These are phyloP conservation scores for Drosophila eugracilis DNA, from an alignment of 1,140 invertebrate species.

Conservation along the genomic window DNA sequence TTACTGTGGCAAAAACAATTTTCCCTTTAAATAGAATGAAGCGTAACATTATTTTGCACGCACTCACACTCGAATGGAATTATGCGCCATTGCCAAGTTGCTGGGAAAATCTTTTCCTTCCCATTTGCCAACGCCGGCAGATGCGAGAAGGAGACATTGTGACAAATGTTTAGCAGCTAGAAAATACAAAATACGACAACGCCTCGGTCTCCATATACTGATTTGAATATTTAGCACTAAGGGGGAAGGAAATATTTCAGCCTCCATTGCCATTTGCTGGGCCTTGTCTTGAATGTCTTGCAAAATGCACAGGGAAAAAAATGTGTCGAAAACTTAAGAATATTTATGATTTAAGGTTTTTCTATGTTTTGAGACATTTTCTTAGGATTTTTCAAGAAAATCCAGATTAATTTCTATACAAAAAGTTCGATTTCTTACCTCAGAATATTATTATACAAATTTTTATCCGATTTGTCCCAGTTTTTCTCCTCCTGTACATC, in stretches of 20 bases:
- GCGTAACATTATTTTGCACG: slow-evolving; percentile 38
- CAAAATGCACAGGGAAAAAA: slow-evolving; percentile 6
- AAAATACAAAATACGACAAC: slow-evolving; percentile 29
- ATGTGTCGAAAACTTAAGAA: background rate
- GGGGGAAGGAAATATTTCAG: slow-evolving; percentile 4
- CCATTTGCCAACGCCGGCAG: slow-evolving; percentile 60
- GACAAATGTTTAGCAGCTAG: slow-evolving; percentile 73
- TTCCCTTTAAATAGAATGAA: slow-evolving; percentile 66
- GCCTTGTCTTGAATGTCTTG: slow-evolving; percentile 48
- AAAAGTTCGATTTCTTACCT: too few relatives aligned
- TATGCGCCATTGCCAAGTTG: slow-evolving; percentile 35
- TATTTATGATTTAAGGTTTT: background rate
- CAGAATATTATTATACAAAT: too few relatives aligned
- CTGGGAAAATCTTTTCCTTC: slow-evolving; percentile 63
- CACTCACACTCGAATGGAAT: slow-evolving; percentile 22
- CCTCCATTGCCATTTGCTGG: slow-evolving; percentile 38
- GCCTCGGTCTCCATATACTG: slow-evolving; percentile 13
- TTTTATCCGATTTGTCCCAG: background rate
- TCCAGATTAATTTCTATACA: too few relatives aligned
- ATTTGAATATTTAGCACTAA: slow-evolving; percentile 56
- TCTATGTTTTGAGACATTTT: background rate
- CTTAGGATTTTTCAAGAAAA: too few relatives aligned
- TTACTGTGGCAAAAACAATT: slow-evolving; percentile 75
- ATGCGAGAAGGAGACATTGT: slow-evolving; percentile 47
- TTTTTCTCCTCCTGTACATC: slow-evolving; percentile 14